Conservation (phyloP, 2,797 vertebrate species). For the Scolopax bukidnonensis region DNA sequence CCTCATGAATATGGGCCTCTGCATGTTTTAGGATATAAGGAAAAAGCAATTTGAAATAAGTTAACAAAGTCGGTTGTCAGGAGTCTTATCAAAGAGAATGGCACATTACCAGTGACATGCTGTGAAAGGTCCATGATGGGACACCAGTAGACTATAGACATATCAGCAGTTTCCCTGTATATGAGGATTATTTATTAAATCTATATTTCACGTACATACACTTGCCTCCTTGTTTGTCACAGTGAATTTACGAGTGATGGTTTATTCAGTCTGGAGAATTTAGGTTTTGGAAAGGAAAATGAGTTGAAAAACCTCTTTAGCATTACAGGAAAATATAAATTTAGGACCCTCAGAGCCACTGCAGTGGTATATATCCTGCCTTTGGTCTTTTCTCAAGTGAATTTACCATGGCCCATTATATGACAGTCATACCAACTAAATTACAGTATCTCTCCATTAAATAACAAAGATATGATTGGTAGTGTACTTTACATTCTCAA, state of each 20-base stretch:
- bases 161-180: neutral
- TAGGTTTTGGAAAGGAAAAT: conserved; percentile 55
- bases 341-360: conserved; percentile 2
- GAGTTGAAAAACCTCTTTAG: conserved; percentile 43
- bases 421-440: conserved; percentile 65
- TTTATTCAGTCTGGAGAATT: conserved; percentile 50
- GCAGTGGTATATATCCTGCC: conserved; percentile 34
- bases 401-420: conserved; percentile 62
- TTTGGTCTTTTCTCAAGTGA: conserved; percentile 46
- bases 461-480: conserved; percentile 74
- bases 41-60: neutral
- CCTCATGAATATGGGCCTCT: neutral
- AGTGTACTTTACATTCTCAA: conserved; percentile 68
- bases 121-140: neutral
- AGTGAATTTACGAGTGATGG: conserved; percentile 19
- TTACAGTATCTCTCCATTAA: conserved; percentile 71
- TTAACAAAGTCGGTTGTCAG: neutral
- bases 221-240: conserved; percentile 28
- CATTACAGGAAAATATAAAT: conserved; percentile 48
- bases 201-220: conserved; percentile 52
- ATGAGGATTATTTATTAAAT: conserved; percentile 59
- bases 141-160: neutral
- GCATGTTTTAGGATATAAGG: neutral
- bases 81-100: neutral
- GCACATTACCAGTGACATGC: neutral